Evolutionary conservation across 2,888 invertebrate genomes (phyloP).

Genomic region (Boloria euphrosyne): DNA sequence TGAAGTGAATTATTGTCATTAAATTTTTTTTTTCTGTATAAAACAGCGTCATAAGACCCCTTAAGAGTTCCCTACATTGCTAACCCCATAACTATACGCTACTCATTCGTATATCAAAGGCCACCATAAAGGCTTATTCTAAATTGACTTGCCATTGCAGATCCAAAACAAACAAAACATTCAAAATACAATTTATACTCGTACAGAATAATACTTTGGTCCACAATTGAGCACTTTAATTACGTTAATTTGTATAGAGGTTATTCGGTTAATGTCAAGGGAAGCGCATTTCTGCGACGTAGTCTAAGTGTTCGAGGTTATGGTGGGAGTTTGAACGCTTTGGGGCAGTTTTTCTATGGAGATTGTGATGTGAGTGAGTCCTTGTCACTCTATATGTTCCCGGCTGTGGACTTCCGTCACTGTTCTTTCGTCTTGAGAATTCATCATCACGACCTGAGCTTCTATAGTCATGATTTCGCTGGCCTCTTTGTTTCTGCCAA

Average conservation of each 20-base stretch:
- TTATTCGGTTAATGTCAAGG: constrained; percentile 73
- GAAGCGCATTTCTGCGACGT: constrained; percentile 85
- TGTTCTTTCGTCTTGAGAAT: constrained; percentile 64
- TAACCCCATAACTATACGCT: not conserved
- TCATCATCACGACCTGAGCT: constrained; percentile 64
- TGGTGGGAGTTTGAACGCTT: constrained; percentile 84
- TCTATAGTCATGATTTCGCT: constrained; percentile 65
- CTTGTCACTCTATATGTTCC: constrained; percentile 74
- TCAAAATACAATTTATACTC: constrained; percentile 35
- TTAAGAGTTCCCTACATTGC: constrained; percentile 16
- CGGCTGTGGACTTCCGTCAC: constrained; percentile 71
- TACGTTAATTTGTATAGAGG: constrained; percentile 43
- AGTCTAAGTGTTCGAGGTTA: constrained; percentile 84
- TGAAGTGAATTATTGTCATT: too few species aligned
- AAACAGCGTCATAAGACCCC: too few species aligned
- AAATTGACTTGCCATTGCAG: constrained; percentile 35
- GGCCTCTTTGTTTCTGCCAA: constrained; percentile 78
- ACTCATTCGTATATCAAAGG: constrained; percentile 15
- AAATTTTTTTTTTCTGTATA: too few species aligned
- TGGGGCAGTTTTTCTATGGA: constrained; percentile 79
- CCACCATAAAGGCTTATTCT: constrained; percentile 12
- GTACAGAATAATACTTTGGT: constrained; percentile 72
- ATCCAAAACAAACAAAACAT: constrained; percentile 34
- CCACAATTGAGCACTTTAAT: constrained; percentile 76
- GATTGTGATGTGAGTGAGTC: constrained; percentile 85